Evolutionary conservation across 2,888 invertebrate genomes (phyloP).

Genomic region (Drosophila crucigera): DNA sequence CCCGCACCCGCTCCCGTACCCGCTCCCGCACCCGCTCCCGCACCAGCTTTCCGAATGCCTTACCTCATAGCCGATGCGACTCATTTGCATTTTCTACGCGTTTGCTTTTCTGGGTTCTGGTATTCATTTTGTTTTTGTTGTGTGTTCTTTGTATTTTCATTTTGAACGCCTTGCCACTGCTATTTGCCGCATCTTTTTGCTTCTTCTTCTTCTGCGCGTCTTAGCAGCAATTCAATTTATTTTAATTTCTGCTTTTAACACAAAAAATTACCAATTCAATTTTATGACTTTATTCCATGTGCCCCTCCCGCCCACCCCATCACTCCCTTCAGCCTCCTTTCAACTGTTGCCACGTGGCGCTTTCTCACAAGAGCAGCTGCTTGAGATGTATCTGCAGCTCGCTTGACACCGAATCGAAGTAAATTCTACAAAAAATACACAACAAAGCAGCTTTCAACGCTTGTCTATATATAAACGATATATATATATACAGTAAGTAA

Average conservation of each 20-base stretch:
- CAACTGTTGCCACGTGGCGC: conserved; percentile 57
- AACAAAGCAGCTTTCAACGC: conserved; percentile 21
- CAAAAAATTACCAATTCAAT: conserved; percentile 83
- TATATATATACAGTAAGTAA: conserved; percentile 1
- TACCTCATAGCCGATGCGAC: conserved; percentile 50
- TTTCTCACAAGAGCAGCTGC: conserved; percentile 57
- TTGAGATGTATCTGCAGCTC: conserved; percentile 50
- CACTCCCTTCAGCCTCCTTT: neutral
- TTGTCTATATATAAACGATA: conserved; percentile 13
- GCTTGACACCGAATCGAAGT: conserved; percentile 55
- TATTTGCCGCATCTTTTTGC: conserved; percentile 48
- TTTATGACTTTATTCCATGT: conserved; percentile 77
- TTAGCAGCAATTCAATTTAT: conserved; percentile 82
- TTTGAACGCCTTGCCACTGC: conserved; percentile 48
- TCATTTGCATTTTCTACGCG: conserved; percentile 77
- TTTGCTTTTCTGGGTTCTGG: conserved; percentile 54
- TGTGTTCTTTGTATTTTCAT: conserved; percentile 41
- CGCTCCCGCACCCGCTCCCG: neutral
- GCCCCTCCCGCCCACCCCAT: neutral
- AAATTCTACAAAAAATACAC: conserved; percentile 31
- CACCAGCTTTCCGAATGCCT: conserved; percentile 18
- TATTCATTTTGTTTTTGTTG: conserved; percentile 25
- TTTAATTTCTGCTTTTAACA: conserved; percentile 82
- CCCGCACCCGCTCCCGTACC: neutral
- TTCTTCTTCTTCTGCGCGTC: conserved; percentile 45